phyloP scores from a whole-genome alignment of 2,113 vertebrate species.

The Brienomyrus brachyistius region DNA sequence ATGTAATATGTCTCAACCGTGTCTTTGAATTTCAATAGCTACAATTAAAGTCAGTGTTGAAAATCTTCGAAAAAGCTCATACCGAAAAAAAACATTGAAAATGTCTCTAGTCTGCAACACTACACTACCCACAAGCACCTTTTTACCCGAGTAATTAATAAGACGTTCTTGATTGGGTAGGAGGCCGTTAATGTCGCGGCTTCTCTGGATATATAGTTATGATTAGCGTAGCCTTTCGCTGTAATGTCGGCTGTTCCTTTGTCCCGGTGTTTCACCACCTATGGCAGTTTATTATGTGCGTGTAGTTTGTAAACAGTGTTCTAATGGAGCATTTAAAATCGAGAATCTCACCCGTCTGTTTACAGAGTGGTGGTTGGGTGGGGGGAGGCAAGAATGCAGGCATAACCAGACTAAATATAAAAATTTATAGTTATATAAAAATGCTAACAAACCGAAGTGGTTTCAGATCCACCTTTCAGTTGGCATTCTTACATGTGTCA shows the following conservation, averaged over 20 bases:
- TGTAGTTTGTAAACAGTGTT: neutral
- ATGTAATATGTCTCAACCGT: neutral
- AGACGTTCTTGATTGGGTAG: neutral
- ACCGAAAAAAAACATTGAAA: neutral
- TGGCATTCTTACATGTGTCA: neutral
- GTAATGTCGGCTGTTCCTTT: neutral
- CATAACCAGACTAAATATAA: neutral
- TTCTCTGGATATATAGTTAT: neutral
- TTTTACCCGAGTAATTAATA: neutral
- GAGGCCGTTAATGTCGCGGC: neutral
- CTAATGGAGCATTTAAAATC: neutral
- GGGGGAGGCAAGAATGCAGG: neutral
- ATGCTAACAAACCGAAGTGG: neutral
- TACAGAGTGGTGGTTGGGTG: neutral
- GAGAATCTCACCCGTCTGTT: neutral
- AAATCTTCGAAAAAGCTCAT: neutral
- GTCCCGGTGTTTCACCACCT: neutral
- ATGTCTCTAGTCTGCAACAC: neutral
- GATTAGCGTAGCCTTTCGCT: neutral
- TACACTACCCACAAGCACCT: neutral
- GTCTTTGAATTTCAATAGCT: neutral
- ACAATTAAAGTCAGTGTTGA: neutral
- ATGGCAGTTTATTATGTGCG: neutral
- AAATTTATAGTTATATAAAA: neutral
- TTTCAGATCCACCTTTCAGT: neutral